Conservation (phyloP, 2,797 vertebrate species). For the Amazona ochrocephala region DNA sequence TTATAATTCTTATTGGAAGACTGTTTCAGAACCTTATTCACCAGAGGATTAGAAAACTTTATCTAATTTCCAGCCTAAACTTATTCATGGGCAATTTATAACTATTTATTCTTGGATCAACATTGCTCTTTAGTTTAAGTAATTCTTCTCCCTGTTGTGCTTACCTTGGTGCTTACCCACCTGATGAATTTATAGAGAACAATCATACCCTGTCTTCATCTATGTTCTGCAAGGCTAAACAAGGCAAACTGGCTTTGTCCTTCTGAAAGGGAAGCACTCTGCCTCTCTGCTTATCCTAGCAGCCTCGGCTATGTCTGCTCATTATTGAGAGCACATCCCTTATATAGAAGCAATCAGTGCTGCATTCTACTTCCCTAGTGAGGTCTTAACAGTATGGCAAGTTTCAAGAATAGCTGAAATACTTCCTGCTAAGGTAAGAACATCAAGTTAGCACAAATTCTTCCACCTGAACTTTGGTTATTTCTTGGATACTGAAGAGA, state of each 20-base stretch:
- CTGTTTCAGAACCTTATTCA: conserved; percentile 27
- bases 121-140: conserved; percentile 45
- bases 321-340: not conserved
- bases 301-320: not conserved
- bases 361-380: not conserved
- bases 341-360: not conserved
- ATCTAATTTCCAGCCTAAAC: conserved; percentile 59
- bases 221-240: conserved; percentile 52
- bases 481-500: not conserved
- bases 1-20: conserved; percentile 24
- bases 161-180: conserved; percentile 37
- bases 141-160: conserved; percentile 47
- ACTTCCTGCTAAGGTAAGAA: not conserved
- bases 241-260: conserved; percentile 28
- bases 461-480: not conserved
- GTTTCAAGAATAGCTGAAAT: not conserved
- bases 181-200: conserved; percentile 49
- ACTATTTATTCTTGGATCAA: conserved; percentile 45
- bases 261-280: not conserved
- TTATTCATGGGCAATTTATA: conserved; percentile 63
- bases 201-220: not conserved
- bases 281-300: not conserved
- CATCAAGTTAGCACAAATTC: not conserved
- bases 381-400: not conserved
- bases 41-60: conserved; percentile 53